Evolutionary conservation across 2,113 vertebrate species (phyloP).

Genomic region (Lanius ludovicianus): DNA sequence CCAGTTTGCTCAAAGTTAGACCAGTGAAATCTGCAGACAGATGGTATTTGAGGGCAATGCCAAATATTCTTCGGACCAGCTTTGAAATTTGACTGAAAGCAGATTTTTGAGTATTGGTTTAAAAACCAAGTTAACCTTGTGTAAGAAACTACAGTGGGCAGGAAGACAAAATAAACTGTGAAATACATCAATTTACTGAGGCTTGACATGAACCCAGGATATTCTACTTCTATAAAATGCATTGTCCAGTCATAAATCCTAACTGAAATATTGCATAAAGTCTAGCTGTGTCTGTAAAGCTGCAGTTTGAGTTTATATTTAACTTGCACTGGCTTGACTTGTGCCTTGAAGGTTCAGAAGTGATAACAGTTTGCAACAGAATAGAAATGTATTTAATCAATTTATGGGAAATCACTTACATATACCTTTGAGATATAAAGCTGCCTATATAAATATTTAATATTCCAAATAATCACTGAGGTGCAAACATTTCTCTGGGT

Average conservation of each 20-base stretch:
- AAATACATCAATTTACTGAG: neutral
- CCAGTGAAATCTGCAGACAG: neutral
- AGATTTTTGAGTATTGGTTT: neutral
- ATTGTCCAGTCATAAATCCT: neutral
- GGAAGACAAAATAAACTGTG: neutral
- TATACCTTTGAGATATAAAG: slow-evolving; percentile 9
- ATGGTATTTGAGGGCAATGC: neutral
- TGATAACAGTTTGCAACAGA: slow-evolving; percentile 15
- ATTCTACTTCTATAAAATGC: neutral
- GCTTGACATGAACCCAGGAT: neutral
- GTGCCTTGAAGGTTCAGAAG: neutral
- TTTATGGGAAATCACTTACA: slow-evolving; percentile 10
- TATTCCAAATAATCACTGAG: slow-evolving; percentile 10
- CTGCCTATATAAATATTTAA: slow-evolving; percentile 53
- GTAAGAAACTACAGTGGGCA: neutral
- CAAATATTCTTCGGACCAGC: neutral
- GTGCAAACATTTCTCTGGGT: slow-evolving; percentile 17
- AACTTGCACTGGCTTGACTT: neutral
- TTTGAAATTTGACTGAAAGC: neutral
- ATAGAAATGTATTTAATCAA: neutral
- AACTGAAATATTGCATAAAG: neutral
- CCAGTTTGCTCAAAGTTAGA: neutral
- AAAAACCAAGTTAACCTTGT: neutral
- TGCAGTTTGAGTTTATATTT: neutral
- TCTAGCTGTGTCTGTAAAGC: neutral